These are phyloP conservation scores for Philotrypesis tridentata DNA, from an alignment of 1,140 invertebrate species.

Conservation along the genomic window DNA sequence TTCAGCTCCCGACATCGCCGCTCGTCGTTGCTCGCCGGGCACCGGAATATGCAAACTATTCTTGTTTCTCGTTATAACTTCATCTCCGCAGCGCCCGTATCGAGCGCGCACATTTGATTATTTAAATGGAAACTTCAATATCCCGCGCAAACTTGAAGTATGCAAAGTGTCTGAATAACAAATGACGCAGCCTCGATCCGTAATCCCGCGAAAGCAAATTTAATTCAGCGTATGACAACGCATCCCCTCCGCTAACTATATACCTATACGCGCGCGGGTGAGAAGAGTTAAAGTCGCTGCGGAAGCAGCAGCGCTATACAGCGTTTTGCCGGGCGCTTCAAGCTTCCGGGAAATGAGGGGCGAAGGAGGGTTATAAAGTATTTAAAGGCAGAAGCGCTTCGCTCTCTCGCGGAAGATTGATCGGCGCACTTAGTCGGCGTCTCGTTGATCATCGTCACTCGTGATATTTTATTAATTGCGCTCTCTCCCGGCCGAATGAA, in stretches of 20 bases:
- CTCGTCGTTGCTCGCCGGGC: too few relatives aligned
- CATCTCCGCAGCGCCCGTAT: too few relatives aligned
- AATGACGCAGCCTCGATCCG: too few relatives aligned
- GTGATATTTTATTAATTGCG: constrained; percentile 12
- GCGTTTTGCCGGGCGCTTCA: not conserved
- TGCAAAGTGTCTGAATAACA: not conserved
- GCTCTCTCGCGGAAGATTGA: constrained; percentile 37
- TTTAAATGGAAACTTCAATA: too few relatives aligned
- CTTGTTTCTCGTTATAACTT: too few relatives aligned
- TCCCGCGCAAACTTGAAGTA: not conserved
- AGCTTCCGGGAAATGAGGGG: constrained; percentile 18
- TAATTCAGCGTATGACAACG: not conserved
- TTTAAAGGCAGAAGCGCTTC: constrained; percentile 20
- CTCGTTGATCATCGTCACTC: constrained; percentile 35
- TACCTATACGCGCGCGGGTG: too few relatives aligned
- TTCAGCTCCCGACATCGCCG: too few relatives aligned
- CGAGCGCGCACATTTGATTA: too few relatives aligned
- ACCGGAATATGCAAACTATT: too few relatives aligned
- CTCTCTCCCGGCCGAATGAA: not conserved
- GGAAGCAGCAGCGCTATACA: not conserved
- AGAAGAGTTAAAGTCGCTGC: not conserved
- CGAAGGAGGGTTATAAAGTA: constrained; percentile 36
- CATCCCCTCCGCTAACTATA: too few relatives aligned
- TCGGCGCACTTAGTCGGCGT: constrained; percentile 13
- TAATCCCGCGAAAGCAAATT: too few relatives aligned